Evolutionary conservation across 1,140 invertebrate genomes (phyloP).

Genomic region (Thaumetopoea pityocampa): DNA sequence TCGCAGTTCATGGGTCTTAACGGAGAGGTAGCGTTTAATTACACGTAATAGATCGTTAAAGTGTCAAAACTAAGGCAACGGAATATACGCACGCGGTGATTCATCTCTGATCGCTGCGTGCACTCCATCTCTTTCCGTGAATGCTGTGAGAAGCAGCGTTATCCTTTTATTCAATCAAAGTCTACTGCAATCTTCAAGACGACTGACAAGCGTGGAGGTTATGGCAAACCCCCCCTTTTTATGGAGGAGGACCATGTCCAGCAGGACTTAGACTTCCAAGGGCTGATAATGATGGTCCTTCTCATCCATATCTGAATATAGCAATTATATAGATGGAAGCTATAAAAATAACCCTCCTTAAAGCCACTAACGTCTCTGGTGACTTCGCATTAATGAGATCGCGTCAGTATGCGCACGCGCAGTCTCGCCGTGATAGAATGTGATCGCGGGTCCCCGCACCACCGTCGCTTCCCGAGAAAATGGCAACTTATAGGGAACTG

Average conservation of each 20-base stretch:
- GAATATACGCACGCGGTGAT: background rate
- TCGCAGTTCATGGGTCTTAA: constrained; percentile 32
- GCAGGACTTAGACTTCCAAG: no score
- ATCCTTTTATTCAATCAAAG: no score
- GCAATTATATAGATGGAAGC: constrained; percentile 22
- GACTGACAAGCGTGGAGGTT: no score
- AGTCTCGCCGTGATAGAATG: constrained; percentile 65
- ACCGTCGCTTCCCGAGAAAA: constrained; percentile 66
- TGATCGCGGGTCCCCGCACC: constrained; percentile 43
- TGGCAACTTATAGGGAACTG: constrained; percentile 68
- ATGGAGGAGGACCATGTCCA: no score
- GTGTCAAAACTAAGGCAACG: constrained; percentile 15
- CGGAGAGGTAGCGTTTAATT: background rate
- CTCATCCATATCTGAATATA: constrained; percentile 20
- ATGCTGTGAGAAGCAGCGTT: no score
- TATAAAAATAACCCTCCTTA: constrained; percentile 38
- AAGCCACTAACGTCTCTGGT: constrained; percentile 29
- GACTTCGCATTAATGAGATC: constrained; percentile 55
- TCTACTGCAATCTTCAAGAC: no score
- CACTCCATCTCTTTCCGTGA: no score
- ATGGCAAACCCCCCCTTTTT: no score
- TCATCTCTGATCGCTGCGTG: no score
- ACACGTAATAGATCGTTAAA: constrained; percentile 6
- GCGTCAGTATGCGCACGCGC: constrained; percentile 62
- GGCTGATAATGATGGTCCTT: constrained; percentile 21